Evolutionary conservation across 2,113 vertebrate genomes (phyloP).

Genomic region (Sardina pilchardus): DNA sequence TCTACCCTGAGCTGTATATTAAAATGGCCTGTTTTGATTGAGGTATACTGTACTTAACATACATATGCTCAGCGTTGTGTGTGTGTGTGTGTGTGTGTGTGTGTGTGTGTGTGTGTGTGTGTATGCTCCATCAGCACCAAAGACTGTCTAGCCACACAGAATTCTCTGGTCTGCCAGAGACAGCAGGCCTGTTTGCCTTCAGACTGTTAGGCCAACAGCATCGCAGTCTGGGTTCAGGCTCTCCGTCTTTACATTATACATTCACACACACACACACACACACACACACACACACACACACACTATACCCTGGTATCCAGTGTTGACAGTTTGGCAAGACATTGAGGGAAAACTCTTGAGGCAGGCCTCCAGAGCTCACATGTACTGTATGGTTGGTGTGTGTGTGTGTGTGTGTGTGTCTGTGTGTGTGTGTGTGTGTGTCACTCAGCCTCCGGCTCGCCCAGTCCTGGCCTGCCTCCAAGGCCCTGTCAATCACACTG

Average conservation of each 20-base stretch:
- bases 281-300: background rate
- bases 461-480: background rate
- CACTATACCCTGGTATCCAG: background rate
- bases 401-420: too few species aligned
- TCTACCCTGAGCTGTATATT: background rate
- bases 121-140: background rate
- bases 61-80: background rate
- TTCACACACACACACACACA: background rate
- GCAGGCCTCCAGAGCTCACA: background rate
- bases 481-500: slow-evolving; percentile 1
- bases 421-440: too few species aligned
- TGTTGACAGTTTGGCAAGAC: too few species aligned
- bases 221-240: background rate
- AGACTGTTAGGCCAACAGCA: background rate
- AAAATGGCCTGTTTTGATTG: slow-evolving; percentile 33
- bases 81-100: background rate
- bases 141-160: background rate
- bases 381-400: background rate
- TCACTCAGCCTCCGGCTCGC: background rate
- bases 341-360: too few species aligned
- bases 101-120: background rate
- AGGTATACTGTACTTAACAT: background rate
- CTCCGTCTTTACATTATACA: background rate
- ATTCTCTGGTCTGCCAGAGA: background rate
- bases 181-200: background rate